Conservation (phyloP, 2,113 vertebrate species). For the Corythornis cristatus region DNA sequence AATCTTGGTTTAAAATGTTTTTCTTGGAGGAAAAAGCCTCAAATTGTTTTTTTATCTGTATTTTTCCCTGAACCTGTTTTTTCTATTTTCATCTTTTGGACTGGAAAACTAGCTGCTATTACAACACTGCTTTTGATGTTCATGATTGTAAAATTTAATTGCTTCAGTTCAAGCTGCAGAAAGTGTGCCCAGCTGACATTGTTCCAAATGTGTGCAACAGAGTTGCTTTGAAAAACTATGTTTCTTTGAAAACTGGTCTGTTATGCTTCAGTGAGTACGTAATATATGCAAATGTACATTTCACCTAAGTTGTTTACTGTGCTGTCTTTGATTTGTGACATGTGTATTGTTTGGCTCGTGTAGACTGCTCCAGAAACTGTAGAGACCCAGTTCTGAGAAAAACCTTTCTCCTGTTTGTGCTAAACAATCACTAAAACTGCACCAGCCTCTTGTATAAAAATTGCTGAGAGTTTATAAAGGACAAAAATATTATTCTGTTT, state of each 20-base stretch:
- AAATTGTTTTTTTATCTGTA: not conserved
- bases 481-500: not conserved
- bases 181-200: not conserved
- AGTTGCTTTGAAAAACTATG: not conserved
- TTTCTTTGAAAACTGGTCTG: not conserved
- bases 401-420: not conserved
- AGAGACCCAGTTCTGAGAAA: not conserved
- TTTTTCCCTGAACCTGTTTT: not conserved
- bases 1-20: not conserved
- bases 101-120: not conserved
- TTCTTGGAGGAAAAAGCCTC: not conserved
- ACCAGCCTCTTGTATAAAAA: not conserved
- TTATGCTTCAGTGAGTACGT: not conserved
- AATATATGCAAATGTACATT: not conserved
- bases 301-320: not conserved
- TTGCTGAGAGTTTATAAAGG: not conserved
- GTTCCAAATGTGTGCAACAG: not conserved
- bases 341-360: accelerated
- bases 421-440: not conserved
- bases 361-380: not conserved
- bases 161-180: not conserved
- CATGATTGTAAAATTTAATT: slow-evolving; percentile 15
- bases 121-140: not conserved
- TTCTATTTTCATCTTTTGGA: not conserved
- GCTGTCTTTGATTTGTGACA: not conserved